phyloP scores from a whole-genome alignment of 2,888 invertebrate species.

The Cataglyphis albicans region DNA sequence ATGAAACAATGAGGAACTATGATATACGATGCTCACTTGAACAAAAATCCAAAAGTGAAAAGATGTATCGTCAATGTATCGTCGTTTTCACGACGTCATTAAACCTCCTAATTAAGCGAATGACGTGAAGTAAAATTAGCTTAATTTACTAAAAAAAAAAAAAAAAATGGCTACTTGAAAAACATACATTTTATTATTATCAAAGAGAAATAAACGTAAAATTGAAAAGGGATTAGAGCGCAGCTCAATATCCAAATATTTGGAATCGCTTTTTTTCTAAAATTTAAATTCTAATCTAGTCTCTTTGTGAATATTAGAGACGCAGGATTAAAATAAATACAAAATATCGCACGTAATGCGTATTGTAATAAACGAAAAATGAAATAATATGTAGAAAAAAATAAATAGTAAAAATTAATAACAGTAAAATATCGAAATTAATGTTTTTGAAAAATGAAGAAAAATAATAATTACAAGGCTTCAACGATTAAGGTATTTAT shows the following conservation, averaged over 20 bases:
- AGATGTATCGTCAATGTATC: background rate
- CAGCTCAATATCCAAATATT: background rate
- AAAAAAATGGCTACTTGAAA: background rate
- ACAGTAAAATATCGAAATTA: background rate
- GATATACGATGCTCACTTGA: background rate
- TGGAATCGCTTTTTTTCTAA: background rate
- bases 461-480: background rate
- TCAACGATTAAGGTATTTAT: slow-evolving; percentile 1
- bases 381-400: background rate
- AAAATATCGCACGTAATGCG: background rate
- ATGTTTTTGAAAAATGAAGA: background rate
- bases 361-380: background rate
- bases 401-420: background rate
- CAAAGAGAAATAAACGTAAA: background rate
- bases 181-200: background rate
- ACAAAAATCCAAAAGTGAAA: slow-evolving; percentile 23
- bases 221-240: background rate
- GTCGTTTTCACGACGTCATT: background rate
- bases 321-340: background rate
- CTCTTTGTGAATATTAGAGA: background rate
- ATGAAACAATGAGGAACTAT: slow-evolving; percentile 32
- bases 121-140: background rate
- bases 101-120: slow-evolving; percentile 20
- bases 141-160: background rate
- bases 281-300: background rate